Base-by-base conservation (phyloP, 2,888 invertebrate species). In the Scaptomyza flava region DNA sequence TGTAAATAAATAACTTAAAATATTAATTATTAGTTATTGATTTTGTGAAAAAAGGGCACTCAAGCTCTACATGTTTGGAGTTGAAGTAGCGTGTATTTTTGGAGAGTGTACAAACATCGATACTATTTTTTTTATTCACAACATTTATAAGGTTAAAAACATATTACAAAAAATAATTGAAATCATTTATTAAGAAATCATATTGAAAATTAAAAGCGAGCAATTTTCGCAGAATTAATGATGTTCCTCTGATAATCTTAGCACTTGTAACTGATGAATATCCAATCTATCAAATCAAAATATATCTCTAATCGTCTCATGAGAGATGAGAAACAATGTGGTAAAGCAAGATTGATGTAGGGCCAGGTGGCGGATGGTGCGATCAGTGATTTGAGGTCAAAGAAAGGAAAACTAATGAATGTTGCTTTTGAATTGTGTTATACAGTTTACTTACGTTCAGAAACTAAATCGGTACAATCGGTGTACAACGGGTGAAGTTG, bases 381-480 rank as follows among this genome's bases (percentile, higher is more conserved):
- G 61, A 41, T 64, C 47, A 38, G 50, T 70, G 64, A 27, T 34
- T 56, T 42, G 41, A 46, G 36, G 46, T 64, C 36, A 33, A 60
- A 17, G 23, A 56, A 27, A 27, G 47, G 34, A 43, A 58, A 60
- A 46, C 61, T 60, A 63, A 69, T 65, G 68, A 68, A 41, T 66
- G 60, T 52, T 68, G 59, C 56, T 53, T 30, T 61, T 57, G 52
- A 64, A 50, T 60, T 67, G 65, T 70, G 57, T 72, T 61, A 61
- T 53, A 60, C 68, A 51, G 45, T 66, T 66, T 63, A 64, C 87
- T 87, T 87, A 87, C 87, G 79, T 81, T 87, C 77, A 89, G 64
- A 73, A 88, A 89, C 87, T 87, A 89, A 83, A 76, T 78, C 73
- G 68, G 63, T 79, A 77, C 52, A 75, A 52, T 63, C 68, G 64